Evolutionary conservation across 2,113 vertebrate species (phyloP), one percentile per base, ranked within the genome.

Genomic region (Uropsilus gracilis): DNA sequence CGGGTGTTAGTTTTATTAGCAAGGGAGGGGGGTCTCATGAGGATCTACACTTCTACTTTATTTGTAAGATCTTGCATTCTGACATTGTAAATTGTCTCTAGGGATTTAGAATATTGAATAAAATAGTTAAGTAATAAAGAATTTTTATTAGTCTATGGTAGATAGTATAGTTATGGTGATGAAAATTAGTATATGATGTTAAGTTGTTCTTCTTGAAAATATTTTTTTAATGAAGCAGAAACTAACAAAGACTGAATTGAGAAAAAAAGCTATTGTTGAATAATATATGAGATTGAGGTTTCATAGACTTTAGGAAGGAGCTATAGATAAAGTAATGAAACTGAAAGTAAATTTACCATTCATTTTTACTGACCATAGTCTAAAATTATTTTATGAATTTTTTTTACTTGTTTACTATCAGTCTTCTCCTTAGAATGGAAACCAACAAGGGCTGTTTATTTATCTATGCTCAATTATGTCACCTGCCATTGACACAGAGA

Each of bases 11-110:
- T 50, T 28, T 77, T 81, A 64, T 12, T 66, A 86, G 53, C 6
- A 63, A 80, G 80, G 73, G 86, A 91, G 86, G 48, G 61, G 64
- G 34, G 10, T 10, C 80, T 96, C 26, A 32, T 26, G 20, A 69
- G n/a, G 72, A 34, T 9, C 16, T n/a, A 20, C 44, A 50, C 7
- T 44, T 50, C 26, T 53, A n/a, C 34, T 20, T 86, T 82, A 8
- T 94, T 77, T 72, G 81, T 87, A 90, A 94, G 53, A 37, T 37
- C 53, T 87, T 91, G 32, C 20, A 61, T 84, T 95, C 95, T 84
- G 32, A 77, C 91, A 53, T 85, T 76, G 16, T 61, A 75, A 90
- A 95, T 90, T 64, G 24, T 92, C 81, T 61, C n/a, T 7, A 30
- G 57, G 37, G 50, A 28, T 92, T 90, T 92, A 30, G 78, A 92